phyloP scores from a whole-genome alignment of 2,113 vertebrate species.

The Empidonax alnorum region DNA sequence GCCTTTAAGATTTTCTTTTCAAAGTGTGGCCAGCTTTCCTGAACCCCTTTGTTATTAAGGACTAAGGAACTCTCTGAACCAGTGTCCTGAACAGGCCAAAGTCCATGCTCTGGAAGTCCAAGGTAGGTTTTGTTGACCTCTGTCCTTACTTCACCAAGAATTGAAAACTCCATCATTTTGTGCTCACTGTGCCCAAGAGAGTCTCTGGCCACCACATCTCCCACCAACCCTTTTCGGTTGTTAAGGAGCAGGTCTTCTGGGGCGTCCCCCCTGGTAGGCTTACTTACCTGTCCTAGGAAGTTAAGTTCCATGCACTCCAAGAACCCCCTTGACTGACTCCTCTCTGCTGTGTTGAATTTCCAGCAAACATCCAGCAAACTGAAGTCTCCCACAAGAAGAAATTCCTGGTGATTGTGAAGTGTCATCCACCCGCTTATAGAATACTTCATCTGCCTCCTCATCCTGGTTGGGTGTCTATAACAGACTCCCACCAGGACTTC shows the following conservation, averaged over 20 bases:
- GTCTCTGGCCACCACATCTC: not conserved
- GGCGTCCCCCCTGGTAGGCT: not conserved
- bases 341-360: not conserved
- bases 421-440: not conserved
- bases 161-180: too few relatives aligned
- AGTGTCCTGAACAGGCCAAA: not conserved
- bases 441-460: not conserved
- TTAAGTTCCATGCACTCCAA: not conserved
- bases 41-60: not conserved
- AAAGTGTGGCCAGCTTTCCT: not conserved
- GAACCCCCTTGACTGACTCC: not conserved
- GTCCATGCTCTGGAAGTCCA: not conserved
- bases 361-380: not conserved
- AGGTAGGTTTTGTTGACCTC: fast-evolving
- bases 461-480: too few relatives aligned
- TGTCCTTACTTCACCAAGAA: not conserved
- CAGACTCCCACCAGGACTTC: not conserved
- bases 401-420: not conserved
- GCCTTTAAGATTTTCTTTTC: not conserved
- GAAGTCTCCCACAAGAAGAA: not conserved
- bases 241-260: not conserved
- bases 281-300: not conserved
- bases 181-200: too few relatives aligned
- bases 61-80: not conserved
- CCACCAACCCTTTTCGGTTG: not conserved